A percentile compares a stretch with the other conserved stretches of the same genome.
Conservation (phyloP, 2,113 vertebrate species). For the Malurus melanocephalus region DNA sequence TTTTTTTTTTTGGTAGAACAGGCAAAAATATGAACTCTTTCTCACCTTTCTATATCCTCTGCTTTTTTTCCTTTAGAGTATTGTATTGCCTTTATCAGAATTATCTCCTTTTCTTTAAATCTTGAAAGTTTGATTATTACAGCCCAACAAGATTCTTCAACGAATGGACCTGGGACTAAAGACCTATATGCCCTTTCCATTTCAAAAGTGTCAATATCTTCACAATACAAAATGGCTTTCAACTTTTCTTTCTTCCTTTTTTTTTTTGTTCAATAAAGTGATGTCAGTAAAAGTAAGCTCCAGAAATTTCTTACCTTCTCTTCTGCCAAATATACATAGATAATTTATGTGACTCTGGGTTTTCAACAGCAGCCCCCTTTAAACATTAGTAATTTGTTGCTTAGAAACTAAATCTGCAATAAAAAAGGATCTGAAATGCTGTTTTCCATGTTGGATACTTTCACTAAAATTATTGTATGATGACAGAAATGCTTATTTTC, state of each 20-base stretch:
- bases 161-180: constrained; percentile 9
- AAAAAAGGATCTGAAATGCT: not conserved
- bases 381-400: not conserved
- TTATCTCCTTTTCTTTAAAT: constrained; percentile 46
- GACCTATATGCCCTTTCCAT: constrained; percentile 34
- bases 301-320: constrained; percentile 5
- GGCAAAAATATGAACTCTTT: constrained; percentile 42
- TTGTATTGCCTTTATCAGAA: constrained; percentile 54
- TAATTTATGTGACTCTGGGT: not conserved
- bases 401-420: not conserved
- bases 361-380: not conserved
- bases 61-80: constrained; percentile 30
- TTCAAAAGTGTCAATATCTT: constrained; percentile 55
- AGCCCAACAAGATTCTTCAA: constrained; percentile 49
- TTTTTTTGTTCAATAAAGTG: not conserved
- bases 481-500: not conserved
- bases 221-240: constrained; percentile 46
- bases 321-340: not conserved
- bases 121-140: constrained; percentile 57
- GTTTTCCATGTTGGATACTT: not conserved
- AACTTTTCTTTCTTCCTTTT: constrained; percentile 37
- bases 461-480: not conserved
- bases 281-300: constrained; percentile 15
- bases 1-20: constrained; percentile 30
- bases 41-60: constrained; percentile 50